These are phyloP conservation scores for Calameuta idolon DNA, from an alignment of 2,888 invertebrate genomes.

Conservation along the genomic window DNA sequence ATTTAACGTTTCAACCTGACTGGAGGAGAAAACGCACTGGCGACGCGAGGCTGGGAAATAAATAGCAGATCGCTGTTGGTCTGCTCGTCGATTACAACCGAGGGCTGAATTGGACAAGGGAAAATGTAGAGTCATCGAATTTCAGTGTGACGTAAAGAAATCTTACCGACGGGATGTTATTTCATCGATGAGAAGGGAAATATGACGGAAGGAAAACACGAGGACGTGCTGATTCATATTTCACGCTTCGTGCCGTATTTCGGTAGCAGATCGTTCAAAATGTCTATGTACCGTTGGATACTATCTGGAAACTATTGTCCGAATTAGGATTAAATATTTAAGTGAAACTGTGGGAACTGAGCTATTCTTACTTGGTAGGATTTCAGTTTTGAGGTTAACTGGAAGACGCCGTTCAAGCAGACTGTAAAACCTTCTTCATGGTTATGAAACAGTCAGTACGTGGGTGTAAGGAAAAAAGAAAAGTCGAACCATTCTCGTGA, in stretches of 20 bases:
- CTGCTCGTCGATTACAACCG: neutral
- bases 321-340: neutral
- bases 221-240: neutral
- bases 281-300: neutral
- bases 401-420: constrained; percentile 8
- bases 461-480: constrained; percentile 40
- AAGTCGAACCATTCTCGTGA: constrained; percentile 50
- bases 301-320: neutral
- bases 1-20: neutral
- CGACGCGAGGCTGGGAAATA: neutral
- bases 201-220: neutral
- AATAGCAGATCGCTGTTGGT: neutral
- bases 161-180: neutral
- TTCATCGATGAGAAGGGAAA: neutral
- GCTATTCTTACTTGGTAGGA: too few relatives aligned
- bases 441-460: constrained; percentile 56
- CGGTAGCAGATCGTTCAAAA: neutral
- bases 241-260: neutral
- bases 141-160: neutral
- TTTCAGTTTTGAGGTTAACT: too few relatives aligned
- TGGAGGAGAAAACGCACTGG: neutral
- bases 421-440: constrained; percentile 59
- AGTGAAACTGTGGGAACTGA: too few relatives aligned
- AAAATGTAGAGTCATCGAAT: neutral
- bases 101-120: neutral